Evolutionary conservation across 2,797 vertebrate species (phyloP), one percentile per base, ranked within the genome.

Genomic region (Diplodus sargus): DNA sequence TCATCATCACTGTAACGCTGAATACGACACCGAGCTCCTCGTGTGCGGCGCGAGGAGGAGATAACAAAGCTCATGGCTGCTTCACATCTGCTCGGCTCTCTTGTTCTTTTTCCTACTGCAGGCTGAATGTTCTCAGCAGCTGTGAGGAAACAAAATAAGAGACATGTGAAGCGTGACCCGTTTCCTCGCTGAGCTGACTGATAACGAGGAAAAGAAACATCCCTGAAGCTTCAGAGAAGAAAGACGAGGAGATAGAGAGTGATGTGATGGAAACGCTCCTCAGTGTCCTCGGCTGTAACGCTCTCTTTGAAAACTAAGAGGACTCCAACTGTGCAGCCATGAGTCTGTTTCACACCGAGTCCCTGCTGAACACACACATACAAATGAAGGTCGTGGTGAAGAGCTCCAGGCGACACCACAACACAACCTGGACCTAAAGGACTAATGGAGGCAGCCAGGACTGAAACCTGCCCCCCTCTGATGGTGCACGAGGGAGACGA

Each of bases 101-200:
- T n/a, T 17, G 8, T 57, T 4, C 23, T 58, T 42, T 53, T 34
- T 53, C 75, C 39, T 15, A 59, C 78, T 39, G 70, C 17, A 0
- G 78, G 73, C 81, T 67, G 70, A 73, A 84, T 76, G 83, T 83
- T 74, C 74, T 58, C 74, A 59, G 68, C 71, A 80, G 76, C 75
- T 58, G 54, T 16, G 42, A 65, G 28, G 74, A 79, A 76, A 85
- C 58, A 67, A 69, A 82, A 84, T 11, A 47, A 73, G 49, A 76
- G 76, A 20, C 6, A 1, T 22, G 20, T 71, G 48, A 25, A 84
- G 60, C 48, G 34, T 73, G 79, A 85, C 66, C 72, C 0, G 73
- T 57, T 83, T 70, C 76, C 70, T 76, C 42, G 17, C 62, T 0
- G 53, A 77, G 76, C 70, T 47, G 73, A 76, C 73, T 71, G 75